Conservation (phyloP, 2,888 invertebrate genomes). For the Epinotia brunnichana region DNA sequence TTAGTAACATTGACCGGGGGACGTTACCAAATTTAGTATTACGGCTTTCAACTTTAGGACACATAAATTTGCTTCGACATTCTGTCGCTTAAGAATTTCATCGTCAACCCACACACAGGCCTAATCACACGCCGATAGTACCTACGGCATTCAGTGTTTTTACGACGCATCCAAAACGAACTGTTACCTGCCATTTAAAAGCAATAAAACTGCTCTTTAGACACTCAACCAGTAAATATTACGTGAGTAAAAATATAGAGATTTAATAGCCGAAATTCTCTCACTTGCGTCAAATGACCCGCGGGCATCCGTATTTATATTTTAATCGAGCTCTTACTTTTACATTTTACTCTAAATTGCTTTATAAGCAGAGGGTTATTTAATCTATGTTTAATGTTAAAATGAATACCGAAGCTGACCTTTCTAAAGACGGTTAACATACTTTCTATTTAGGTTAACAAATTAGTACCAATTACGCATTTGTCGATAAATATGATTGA, state of each 20-base stretch:
- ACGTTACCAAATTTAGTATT: conserved; percentile 16
- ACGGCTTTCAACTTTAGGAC: conserved; percentile 22
- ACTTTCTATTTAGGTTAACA: conserved; percentile 54
- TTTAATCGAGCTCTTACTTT: conserved; percentile 54
- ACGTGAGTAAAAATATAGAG: conserved; percentile 75
- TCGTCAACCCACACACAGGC: conserved; percentile 48
- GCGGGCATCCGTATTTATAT: conserved; percentile 49
- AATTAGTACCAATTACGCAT: conserved; percentile 54
- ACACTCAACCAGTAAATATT: conserved; percentile 65
- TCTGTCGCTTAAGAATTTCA: conserved; percentile 42
- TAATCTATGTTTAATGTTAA: conserved; percentile 58
- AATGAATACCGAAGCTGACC: conserved; percentile 57
- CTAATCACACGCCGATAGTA: conserved; percentile 54
- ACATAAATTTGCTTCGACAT: conserved; percentile 38
- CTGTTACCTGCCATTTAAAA: conserved; percentile 77
- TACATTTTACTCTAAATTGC: conserved; percentile 58
- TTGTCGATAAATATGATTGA: conserved; percentile 54
- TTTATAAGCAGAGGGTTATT: conserved; percentile 63
- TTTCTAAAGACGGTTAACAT: conserved; percentile 56
- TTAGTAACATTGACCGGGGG: neutral
- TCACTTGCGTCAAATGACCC: conserved; percentile 50
- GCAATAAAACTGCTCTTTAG: conserved; percentile 75
- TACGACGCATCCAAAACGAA: conserved; percentile 66
- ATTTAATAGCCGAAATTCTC: conserved; percentile 73
- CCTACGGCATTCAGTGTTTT: conserved; percentile 51